Percentiles rank a stretch among this genome's conserved stretches.
These are phyloP conservation scores for Corythoichthys haematopterus DNA, from an alignment of 2,113 vertebrate genomes.

Conservation along the genomic window DNA sequence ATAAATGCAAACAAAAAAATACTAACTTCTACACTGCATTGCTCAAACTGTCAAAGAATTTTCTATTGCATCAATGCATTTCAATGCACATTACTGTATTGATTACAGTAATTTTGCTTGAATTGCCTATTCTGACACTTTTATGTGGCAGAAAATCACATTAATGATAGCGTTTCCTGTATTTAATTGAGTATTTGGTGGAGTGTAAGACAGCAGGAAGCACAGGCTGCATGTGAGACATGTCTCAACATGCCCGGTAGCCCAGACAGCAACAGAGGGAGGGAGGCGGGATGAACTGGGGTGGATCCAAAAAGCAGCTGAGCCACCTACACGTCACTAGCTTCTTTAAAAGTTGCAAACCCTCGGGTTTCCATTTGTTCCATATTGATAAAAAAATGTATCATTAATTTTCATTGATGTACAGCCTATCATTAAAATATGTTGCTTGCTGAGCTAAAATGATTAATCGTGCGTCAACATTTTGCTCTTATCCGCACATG, in stretches of 20 bases:
- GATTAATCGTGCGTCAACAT: neutral
- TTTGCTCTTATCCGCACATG: neutral
- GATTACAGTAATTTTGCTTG: no score
- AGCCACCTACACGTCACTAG: neutral
- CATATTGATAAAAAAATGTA: neutral
- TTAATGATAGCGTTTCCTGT: neutral
- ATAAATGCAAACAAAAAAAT: no score
- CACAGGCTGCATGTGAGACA: neutral
- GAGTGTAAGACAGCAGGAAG: neutral
- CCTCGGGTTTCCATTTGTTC: neutral
- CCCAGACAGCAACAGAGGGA: neutral
- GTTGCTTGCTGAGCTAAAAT: neutral
- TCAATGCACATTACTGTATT: no score
- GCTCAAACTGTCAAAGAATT: no score
- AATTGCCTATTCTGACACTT: neutral
- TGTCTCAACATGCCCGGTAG: conserved; percentile 2
- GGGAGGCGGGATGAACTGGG: neutral
- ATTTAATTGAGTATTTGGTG: neutral
- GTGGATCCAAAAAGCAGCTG: neutral
- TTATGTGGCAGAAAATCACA: neutral
- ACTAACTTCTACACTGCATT: no score
- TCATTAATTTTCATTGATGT: no score
- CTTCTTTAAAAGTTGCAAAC: neutral
- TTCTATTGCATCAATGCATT: neutral
- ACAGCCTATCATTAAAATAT: no score